phyloP scores from a whole-genome alignment of 2,113 vertebrate species.

The Hiodon alosoides region DNA sequence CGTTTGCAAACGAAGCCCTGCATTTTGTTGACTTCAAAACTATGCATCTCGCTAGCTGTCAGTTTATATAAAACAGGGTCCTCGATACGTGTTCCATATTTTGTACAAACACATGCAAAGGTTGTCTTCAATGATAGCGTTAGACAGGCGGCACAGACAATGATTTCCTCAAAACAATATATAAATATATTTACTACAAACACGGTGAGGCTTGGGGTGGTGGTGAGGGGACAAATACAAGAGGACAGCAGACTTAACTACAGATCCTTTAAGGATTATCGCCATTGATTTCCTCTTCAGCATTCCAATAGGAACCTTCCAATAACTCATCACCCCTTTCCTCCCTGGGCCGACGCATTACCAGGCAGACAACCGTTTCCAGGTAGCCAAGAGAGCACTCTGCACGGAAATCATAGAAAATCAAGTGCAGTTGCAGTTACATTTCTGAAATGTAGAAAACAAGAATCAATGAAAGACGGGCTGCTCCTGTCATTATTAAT shows the following conservation, averaged over 20 bases:
- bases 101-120: neutral
- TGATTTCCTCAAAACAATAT: neutral
- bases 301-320: constrained; percentile 19
- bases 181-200: neutral
- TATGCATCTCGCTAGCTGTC: neutral
- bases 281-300: constrained; percentile 14
- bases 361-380: constrained; percentile 45
- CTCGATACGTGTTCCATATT: neutral
- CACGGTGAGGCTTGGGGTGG: neutral
- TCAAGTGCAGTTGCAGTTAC: constrained; percentile 17
- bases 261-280: constrained; percentile 16
- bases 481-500: constrained; percentile 64
- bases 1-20: neutral
- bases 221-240: neutral
- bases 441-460: constrained; percentile 58
- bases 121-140: neutral
- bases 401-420: constrained; percentile 32
- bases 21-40: neutral
- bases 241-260: constrained; percentile 6
- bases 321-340: constrained; percentile 14
- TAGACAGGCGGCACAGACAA: neutral
- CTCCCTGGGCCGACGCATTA: constrained; percentile 33
- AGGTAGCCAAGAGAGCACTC: constrained; percentile 45
- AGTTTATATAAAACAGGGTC: neutral
- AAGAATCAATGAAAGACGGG: constrained; percentile 64